phyloP scores from a whole-genome alignment of 92 coral and sea anemone species.

The Palythoa grandiflora region DNA sequence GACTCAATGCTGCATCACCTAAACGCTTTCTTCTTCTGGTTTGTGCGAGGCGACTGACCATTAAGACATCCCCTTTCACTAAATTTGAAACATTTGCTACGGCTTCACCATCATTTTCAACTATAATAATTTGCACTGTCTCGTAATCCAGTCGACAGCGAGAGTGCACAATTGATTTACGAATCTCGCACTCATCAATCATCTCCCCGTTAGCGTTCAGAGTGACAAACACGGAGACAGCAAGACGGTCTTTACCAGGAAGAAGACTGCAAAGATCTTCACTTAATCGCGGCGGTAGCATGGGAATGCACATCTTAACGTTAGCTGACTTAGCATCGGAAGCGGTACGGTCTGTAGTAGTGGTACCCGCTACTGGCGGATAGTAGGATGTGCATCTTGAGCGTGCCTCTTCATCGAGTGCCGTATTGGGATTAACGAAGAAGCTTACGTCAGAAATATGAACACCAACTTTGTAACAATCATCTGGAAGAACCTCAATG shows the following conservation, averaged over 20 bases:
- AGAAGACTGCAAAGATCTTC: constrained; percentile 74
- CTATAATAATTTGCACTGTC: constrained; percentile 67
- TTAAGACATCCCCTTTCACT: constrained; percentile 36
- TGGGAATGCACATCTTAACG: constrained; percentile 57
- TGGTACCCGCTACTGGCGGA: constrained; percentile 38
- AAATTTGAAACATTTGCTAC: constrained; percentile 19
- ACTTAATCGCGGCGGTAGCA: constrained; percentile 77
- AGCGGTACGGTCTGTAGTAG: too few species aligned
- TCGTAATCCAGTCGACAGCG: constrained; percentile 63
- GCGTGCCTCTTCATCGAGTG: constrained; percentile 70
- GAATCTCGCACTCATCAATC: constrained; percentile 40
- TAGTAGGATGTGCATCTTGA: constrained; percentile 73
- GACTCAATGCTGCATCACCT: constrained; percentile 62
- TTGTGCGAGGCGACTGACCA: constrained; percentile 52
- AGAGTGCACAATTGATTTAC: constrained; percentile 66
- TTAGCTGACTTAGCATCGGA: neutral
- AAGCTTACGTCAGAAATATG: constrained; percentile 82
- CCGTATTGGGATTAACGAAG: constrained; percentile 69
- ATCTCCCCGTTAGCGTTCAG: constrained; percentile 52
- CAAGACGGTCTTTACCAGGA: constrained; percentile 66
- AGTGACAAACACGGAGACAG: constrained; percentile 58
- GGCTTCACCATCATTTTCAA: constrained; percentile 9
- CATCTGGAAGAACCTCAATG: constrained; percentile 41
- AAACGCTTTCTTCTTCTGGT: constrained; percentile 61
- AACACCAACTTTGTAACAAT: constrained; percentile 56